Base-by-base conservation (phyloP, 2,113 vertebrate species). In the Stomatorhinus ivindoensis region DNA sequence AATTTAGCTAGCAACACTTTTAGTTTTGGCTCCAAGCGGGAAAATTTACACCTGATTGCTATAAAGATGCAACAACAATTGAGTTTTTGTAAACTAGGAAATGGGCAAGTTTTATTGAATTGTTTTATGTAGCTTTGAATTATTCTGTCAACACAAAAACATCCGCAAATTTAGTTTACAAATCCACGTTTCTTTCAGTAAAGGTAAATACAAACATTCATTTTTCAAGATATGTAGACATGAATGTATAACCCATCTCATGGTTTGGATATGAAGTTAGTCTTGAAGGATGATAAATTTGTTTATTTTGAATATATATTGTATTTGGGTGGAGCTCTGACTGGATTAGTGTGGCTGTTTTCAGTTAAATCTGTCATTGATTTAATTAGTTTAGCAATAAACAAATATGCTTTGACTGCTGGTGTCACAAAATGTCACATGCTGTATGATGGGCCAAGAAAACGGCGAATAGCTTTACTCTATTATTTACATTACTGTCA, bases 331-430 rank as follows among this genome's bases (percentile, higher is more conserved):
- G 39, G 76, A 82, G 76, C 3, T 82, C 17, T 42, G 76, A 50
- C 46, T 86, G 48, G 46, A 31, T 86, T 86, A 84, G 19, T 84
- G 82, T 84, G 44, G 39, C 44, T 86, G 85, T 86, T 51, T 86
- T 50, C 24, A 24, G 31, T 88, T 88, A 88, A 88, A 42, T 76
- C 69, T 82, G 27, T 53, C 4, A 31, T 4, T 15, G n/a, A 44
- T 80, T 61, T 89, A 84, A 61, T 55, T 58, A 46, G 10, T 4
- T 84, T n/a, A 46, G 39, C 39, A 19, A 44, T 73, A 44, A 76
- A 48, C 80, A 42, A 3, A 19, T 82, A 53, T 10, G 17, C 69
- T 51, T 7, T 82, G 44, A 48, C 58, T 76, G 58, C 42, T 50
- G 44, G 15, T 48, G 58, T 48, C 44, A 82, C 19, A 88, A 51